Percentiles rank a stretch among this genome's conserved stretches.
Conservation (phyloP, 2,888 invertebrate species). For the Steromphala cineraria region DNA sequence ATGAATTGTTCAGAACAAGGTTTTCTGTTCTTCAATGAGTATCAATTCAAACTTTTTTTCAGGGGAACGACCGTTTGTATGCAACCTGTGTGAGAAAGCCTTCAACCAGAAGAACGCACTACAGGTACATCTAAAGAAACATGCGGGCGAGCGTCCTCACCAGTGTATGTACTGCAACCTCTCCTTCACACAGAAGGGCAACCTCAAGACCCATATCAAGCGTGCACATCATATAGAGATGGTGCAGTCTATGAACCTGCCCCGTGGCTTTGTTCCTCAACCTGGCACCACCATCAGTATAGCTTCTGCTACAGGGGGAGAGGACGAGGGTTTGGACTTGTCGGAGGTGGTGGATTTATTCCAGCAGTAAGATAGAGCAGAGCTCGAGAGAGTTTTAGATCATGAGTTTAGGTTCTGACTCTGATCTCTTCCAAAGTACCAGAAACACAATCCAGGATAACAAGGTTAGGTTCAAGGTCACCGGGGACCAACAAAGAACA, state of each 20-base stretch:
- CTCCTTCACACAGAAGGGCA: constrained; percentile 74
- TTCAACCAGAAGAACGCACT: constrained; percentile 75
- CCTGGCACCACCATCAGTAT: background rate
- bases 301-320: background rate
- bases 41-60: background rate
- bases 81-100: constrained; percentile 68
- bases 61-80: constrained; percentile 73
- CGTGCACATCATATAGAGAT: constrained; percentile 71
- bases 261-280: constrained; percentile 31
- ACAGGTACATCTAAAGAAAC: constrained; percentile 72
- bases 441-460: too few species aligned
- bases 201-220: constrained; percentile 74
- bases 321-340: constrained; percentile 28
- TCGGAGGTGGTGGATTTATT: constrained; percentile 26
- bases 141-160: constrained; percentile 71
- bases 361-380: too few species aligned
- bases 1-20: too few species aligned
- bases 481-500: too few species aligned
- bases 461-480: too few species aligned
- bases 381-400: too few species aligned
- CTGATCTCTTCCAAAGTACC: too few species aligned
- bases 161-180: constrained; percentile 71
- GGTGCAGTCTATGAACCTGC: constrained; percentile 67
- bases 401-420: too few species aligned
- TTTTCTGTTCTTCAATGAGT: too few species aligned